phyloP scores from a whole-genome alignment of 2,797 vertebrate genomes.

The Sebastes glaucus region DNA sequence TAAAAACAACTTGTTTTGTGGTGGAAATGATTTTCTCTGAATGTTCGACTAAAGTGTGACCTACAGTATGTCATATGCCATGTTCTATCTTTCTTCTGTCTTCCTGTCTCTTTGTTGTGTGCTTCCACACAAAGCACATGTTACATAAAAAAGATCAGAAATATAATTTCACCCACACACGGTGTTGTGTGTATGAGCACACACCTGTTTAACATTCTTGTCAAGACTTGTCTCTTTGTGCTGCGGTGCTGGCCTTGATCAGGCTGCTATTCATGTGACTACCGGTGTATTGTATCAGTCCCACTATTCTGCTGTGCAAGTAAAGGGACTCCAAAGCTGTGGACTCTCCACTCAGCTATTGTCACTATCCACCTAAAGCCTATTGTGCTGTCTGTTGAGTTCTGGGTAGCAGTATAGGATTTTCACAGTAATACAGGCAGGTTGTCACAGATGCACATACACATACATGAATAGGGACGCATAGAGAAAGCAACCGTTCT shows the following conservation, averaged over 20 bases:
- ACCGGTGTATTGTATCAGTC: background rate
- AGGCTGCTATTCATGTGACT: slow-evolving; percentile 19
- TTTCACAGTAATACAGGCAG: background rate
- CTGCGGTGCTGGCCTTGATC: slow-evolving; percentile 30
- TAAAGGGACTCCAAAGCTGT: slow-evolving; percentile 2
- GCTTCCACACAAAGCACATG: background rate
- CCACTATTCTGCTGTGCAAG: background rate
- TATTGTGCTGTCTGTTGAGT: background rate
- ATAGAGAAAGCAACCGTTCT: background rate
- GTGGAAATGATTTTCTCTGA: background rate
- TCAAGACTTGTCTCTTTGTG: slow-evolving; percentile 12
- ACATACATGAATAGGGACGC: background rate
- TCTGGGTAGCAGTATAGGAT: background rate
- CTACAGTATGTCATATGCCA: background rate
- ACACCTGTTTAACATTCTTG: slow-evolving; percentile 33
- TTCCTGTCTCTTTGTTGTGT: background rate
- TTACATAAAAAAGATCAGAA: background rate
- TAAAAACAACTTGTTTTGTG: background rate
- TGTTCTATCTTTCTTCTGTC: background rate
- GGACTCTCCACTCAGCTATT: background rate
- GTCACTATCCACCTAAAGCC: slow-evolving; percentile 1
- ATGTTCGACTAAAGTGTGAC: background rate
- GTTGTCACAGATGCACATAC: background rate
- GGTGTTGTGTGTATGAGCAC: background rate
- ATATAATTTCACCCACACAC: background rate